phyloP scores from a whole-genome alignment of 2,797 vertebrate species.

The Protosalanx chinensis region DNA sequence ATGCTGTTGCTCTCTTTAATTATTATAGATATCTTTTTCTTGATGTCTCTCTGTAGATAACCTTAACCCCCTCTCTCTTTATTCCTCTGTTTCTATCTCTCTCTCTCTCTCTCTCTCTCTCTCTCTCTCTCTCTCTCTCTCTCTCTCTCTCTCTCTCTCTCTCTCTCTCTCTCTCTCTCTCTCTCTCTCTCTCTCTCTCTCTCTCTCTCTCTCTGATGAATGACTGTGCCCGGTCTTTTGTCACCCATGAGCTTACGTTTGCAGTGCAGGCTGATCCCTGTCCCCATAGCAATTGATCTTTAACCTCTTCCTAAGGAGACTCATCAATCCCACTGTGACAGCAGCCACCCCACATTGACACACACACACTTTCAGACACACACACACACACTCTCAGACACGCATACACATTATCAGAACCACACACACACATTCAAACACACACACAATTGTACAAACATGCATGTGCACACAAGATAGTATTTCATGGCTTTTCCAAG shows the following conservation, averaged over 20 bases:
- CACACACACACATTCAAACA: constrained; percentile 8
- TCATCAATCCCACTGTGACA: constrained; percentile 1
- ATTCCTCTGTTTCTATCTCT: neutral
- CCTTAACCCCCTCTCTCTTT: no score
- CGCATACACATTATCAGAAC: neutral
- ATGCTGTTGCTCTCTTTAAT: no score
- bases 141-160: neutral
- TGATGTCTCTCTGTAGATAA: no score
- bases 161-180: neutral
- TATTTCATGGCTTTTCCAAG: no score
- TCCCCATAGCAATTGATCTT: constrained; percentile 10
- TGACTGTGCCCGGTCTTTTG: constrained; percentile 2
- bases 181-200: neutral
- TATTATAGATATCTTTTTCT: no score
- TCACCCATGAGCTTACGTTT: constrained; percentile 6
- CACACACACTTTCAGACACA: neutral
- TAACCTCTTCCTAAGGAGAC: constrained; percentile 2
- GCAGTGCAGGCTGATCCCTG: constrained; percentile 19
- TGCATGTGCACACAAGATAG: neutral
- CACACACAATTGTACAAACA: constrained; percentile 2
- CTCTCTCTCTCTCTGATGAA: constrained; percentile 17
- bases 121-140: neutral
- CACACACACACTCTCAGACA: neutral
- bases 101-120: constrained; percentile 5
- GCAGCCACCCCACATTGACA: neutral